A percentile compares a stretch with the other conserved stretches of the same genome.
These are phyloP conservation scores for Sebastes minor DNA, from an alignment of 2,797 vertebrate genomes.

Conservation along the genomic window DNA sequence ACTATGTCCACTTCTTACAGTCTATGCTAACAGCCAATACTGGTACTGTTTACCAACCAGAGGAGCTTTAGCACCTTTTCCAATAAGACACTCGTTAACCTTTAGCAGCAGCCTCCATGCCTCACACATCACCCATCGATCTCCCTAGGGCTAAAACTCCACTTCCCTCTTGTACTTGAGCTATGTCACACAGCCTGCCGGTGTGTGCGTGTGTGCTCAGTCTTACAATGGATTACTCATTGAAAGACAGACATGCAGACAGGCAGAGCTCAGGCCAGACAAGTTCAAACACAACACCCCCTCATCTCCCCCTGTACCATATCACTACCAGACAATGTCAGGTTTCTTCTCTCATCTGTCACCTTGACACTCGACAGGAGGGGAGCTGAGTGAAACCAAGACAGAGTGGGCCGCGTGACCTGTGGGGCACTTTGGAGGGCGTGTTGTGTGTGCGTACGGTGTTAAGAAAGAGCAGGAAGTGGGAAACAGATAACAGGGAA, in stretches of 20 bases:
- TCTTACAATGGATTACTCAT: constrained; percentile 77
- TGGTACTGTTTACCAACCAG: constrained; percentile 1
- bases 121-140: constrained; percentile 37
- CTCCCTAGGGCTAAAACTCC: constrained; percentile 45
- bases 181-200: constrained; percentile 43
- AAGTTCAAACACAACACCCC: constrained; percentile 73
- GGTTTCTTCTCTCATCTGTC: constrained; percentile 54
- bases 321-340: constrained; percentile 68
- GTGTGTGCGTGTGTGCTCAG: constrained; percentile 34
- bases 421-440: constrained; percentile 6
- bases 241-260: constrained; percentile 68
- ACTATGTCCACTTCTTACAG: no score
- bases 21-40: not conserved
- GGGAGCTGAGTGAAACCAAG: constrained; percentile 47
- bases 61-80: constrained; percentile 2
- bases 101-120: constrained; percentile 13
- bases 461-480: constrained; percentile 51
- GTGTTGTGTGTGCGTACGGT: constrained; percentile 14
- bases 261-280: constrained; percentile 62
- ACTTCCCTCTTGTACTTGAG: constrained; percentile 41
- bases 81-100: constrained; percentile 25
- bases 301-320: not conserved
- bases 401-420: constrained; percentile 46
- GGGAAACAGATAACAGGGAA: constrained; percentile 30
- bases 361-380: constrained; percentile 40